Percentiles rank a stretch among this genome's conserved stretches.
Evolutionary conservation across 2,888 invertebrate genomes (phyloP).

Genomic region (Dasypolia templi): DNA sequence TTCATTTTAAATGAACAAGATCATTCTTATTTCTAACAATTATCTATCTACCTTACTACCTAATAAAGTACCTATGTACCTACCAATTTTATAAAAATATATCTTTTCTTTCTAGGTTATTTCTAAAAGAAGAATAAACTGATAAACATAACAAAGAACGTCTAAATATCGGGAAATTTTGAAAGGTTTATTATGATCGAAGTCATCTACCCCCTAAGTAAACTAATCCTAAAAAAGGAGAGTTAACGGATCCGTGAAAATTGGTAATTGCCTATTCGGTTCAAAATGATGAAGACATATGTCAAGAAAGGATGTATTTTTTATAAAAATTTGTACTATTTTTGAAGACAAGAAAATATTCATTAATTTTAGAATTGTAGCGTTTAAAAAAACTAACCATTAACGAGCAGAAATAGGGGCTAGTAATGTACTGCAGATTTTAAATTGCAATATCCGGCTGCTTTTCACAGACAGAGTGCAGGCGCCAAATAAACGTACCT

Average conservation of each 20-base stretch:
- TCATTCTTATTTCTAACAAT: constrained; percentile 24
- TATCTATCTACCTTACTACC: constrained; percentile 25
- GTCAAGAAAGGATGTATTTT: neutral
- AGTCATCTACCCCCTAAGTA: neutral
- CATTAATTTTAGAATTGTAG: too few relatives aligned
- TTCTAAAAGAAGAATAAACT: neutral
- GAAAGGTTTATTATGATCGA: neutral
- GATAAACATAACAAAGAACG: neutral
- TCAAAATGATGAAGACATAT: neutral
- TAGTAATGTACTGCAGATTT: too few relatives aligned
- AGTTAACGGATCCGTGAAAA: neutral
- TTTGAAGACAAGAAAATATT: neutral
- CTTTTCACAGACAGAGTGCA: neutral
- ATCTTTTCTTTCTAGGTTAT: neutral
- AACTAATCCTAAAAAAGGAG: neutral
- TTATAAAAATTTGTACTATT: neutral
- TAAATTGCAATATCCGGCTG: neutral
- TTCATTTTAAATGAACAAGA: constrained; percentile 27
- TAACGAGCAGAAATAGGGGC: neutral
- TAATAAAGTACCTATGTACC: neutral
- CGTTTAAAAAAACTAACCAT: neutral
- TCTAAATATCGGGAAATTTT: neutral
- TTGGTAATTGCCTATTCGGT: neutral
- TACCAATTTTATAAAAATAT: constrained; percentile 38
- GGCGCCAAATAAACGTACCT: neutral